Base-by-base conservation (phyloP, 2,888 invertebrate species). In the Glyphotaelius pellucidus region DNA sequence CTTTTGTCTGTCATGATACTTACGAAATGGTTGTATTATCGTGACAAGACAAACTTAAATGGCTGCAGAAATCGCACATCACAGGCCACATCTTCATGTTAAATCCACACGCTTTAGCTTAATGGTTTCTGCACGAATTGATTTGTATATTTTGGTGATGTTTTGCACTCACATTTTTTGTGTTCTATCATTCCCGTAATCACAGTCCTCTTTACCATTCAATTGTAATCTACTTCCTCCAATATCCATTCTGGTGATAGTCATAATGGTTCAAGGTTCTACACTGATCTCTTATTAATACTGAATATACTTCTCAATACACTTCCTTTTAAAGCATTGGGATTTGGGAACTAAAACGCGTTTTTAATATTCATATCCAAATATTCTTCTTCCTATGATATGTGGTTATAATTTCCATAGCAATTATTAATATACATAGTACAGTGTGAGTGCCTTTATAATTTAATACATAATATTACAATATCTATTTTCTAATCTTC, bases 21-120 rank as follows among this genome's bases (percentile, higher is more conserved):
- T 79, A 79, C 67, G n/a, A 30, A 67, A 79, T 31, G 31, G 30
- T 32, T 86, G 67, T 80, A 89, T 42, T 80, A 80, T 80, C 38
- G 80, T 89, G 80, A 38, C 47, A 30, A 88, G 80, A 42, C 89
- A 89, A 80, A 80, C 38, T 89, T 80, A 38, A 87, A 88, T 67
- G 88, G 88, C 88, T 88, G 35, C 88, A 88, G 88, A 52, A 67
- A 52, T 88, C 67, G 88, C 88, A 88, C 88, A 88, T 67, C 52
- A 88, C 88, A 67, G 88, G 67, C 31, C 32, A 67, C 67, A 88
- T 67, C 88, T 88, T 88, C 88, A 88, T 67, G 67, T 35, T 88
- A 35, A 88, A 52, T 67, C 88, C 88, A 88, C 88, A 88, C 38
- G 88, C 88, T 88, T 88, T 52, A 52, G 88, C 52, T 88, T 88